Base-by-base conservation (phyloP, 2,113 vertebrate genomes). In the Erinaceus europaeus region DNA sequence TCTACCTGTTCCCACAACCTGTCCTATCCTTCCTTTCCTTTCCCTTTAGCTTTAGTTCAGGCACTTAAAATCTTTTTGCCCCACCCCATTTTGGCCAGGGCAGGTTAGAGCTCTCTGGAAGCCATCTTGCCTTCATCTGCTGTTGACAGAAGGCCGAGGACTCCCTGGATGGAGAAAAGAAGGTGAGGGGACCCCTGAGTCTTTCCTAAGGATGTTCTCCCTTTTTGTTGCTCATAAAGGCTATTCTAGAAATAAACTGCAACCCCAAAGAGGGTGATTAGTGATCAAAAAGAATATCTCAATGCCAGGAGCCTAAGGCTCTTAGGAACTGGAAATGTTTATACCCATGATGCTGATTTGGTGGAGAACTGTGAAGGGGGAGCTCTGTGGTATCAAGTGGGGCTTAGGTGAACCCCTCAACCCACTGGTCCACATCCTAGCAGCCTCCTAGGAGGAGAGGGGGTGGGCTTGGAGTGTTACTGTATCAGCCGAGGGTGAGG, bases 221-320 rank as follows among this genome's bases (percentile, higher is more conserved):
- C 72, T 68, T 80, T 73, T 67, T 23, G 71, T 87, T 75, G 29
- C 21, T 59, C 67, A 64, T 42, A 72, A 74, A 91, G 46, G 64
- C 53, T 17, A 25, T 29, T 20, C 13, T 5, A 9, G 11, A 76
- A 61, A 86, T 75, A 78, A 79, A 86, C 57, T 3, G 36, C 20
- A 64, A 40, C 62, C 55, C 76, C 76, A 32, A 38, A 76, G 89
- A 90, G 73, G 71, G 80, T 68, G 57, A 73, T 80, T 72, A 59
- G 86, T 25, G n/a, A 44, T 84, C 5, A 55, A n/a, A 68, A 89
- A 84, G 61, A 69, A 72, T 25, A 59, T 83, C 40, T 75, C 61
- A 67, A 4, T 27, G 42, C 78, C 44, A 27, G 64, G 48, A 85
- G 10, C 38, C 0, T 0, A 21, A 61, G 62, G 36, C 50, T 38